These are phyloP conservation scores for Nebria salina DNA, from an alignment of 2,888 invertebrate genomes.

Conservation along the genomic window DNA sequence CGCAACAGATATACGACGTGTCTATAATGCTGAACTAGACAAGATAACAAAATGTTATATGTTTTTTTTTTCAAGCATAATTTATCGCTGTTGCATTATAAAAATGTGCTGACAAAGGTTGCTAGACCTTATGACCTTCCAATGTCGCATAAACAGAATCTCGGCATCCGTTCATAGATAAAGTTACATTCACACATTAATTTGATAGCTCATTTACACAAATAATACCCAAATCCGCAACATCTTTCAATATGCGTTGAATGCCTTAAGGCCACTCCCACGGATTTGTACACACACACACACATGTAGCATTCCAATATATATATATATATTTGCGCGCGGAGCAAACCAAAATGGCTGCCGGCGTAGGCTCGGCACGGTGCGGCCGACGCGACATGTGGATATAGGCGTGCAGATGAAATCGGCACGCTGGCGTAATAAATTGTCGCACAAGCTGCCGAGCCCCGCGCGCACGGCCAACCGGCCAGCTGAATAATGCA, in stretches of 20 bases:
- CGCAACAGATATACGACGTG: background rate
- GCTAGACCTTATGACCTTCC: constrained; percentile 23
- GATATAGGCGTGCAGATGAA: constrained; percentile 23
- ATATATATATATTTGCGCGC: constrained; percentile 2
- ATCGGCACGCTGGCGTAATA: constrained; percentile 22
- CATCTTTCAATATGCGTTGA: constrained; percentile 2
- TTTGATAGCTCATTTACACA: background rate
- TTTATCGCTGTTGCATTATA: constrained; percentile 4
- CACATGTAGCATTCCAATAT: constrained; percentile 11
- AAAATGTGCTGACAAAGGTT: constrained; percentile 4
- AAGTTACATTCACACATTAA: background rate
- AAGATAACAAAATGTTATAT: background rate
- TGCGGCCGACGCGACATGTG: constrained; percentile 8
- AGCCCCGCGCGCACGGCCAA: background rate
- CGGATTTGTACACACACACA: background rate
- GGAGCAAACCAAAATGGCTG: constrained; percentile 8
- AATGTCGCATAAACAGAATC: constrained; percentile 19
- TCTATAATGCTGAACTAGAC: background rate
- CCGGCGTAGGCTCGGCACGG: background rate
- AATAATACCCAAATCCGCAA: background rate
- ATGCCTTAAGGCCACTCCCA: constrained; percentile 17
- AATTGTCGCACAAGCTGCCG: constrained; percentile 18
- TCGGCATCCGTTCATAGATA: background rate
- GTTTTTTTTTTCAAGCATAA: background rate
- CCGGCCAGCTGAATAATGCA: constrained; percentile 17